phyloP scores from a whole-genome alignment of 1,140 invertebrate genomes.

The Harpegnathos saltator region DNA sequence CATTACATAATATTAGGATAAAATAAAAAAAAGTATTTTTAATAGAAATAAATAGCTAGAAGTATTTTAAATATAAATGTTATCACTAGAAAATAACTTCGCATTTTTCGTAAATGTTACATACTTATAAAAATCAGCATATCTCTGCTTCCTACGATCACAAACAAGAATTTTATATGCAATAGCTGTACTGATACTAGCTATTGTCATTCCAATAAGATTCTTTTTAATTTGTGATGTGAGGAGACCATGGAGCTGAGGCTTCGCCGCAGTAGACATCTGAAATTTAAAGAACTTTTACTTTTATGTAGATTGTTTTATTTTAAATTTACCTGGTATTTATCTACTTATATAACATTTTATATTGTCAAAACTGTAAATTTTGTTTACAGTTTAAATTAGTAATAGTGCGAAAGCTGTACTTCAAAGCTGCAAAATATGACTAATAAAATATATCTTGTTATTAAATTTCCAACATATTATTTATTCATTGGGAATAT shows the following conservation, averaged over 20 bases:
- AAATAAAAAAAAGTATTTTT: neutral
- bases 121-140: slow-evolving; percentile 37
- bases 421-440: neutral
- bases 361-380: neutral
- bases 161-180: neutral
- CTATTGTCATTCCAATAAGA: neutral
- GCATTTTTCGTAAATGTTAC: too few species aligned
- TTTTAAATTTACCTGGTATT: neutral
- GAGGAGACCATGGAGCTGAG: slow-evolving; percentile 4
- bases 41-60: too few species aligned
- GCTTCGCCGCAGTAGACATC: slow-evolving; percentile 25
- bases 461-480: neutral
- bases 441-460: neutral
- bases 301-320: neutral
- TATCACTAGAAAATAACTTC: too few species aligned
- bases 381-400: too few species aligned
- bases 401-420: neutral
- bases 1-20: neutral
- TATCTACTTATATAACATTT: neutral
- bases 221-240: neutral
- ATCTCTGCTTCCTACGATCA: slow-evolving; percentile 27
- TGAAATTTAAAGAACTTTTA: slow-evolving; percentile 15
- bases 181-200: neutral
- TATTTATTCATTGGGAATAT: neutral
- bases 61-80: too few species aligned